Conservation (phyloP, 1,140 invertebrate species). For the Oedothorax gibbosus region DNA sequence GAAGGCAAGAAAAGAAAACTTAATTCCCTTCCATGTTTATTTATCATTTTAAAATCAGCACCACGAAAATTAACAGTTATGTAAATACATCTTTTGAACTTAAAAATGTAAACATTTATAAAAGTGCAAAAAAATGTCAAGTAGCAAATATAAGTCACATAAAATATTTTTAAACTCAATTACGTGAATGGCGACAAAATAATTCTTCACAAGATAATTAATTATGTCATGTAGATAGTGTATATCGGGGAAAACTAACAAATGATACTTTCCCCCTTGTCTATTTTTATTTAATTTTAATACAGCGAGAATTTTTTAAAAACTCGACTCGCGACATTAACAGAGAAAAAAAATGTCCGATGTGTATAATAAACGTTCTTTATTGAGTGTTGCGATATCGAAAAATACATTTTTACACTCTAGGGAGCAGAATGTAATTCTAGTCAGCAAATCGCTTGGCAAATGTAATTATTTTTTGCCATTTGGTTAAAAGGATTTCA, state of each 20-base stretch:
- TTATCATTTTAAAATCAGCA: no score
- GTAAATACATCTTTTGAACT: no score
- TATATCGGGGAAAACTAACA: constrained; percentile 18
- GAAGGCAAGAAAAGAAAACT: no score
- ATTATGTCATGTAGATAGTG: constrained; percentile 29
- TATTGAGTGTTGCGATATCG: constrained; percentile 34
- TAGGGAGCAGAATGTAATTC: background rate
- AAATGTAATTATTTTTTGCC: constrained; percentile 38
- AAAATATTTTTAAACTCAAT: background rate
- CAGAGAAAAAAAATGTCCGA: constrained; percentile 12
- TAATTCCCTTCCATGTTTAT: no score
- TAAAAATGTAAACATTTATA: no score
- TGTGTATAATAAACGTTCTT: constrained; percentile 17
- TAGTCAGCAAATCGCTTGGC: constrained; percentile 23
- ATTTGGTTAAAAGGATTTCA: constrained; percentile 27
- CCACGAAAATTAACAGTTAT: no score
- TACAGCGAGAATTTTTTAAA: constrained; percentile 8
- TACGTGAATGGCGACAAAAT: background rate
- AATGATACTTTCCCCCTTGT: constrained; percentile 6
- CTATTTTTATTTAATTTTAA: constrained; percentile 12
- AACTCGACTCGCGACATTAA: constrained; percentile 7
- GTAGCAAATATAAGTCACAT: no score
- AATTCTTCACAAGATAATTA: constrained; percentile 4
- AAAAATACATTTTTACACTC: constrained; percentile 10
- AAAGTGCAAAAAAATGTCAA: no score